Base-by-base conservation (phyloP, 2,888 invertebrate genomes). In the Carterocephalus palaemon region DNA sequence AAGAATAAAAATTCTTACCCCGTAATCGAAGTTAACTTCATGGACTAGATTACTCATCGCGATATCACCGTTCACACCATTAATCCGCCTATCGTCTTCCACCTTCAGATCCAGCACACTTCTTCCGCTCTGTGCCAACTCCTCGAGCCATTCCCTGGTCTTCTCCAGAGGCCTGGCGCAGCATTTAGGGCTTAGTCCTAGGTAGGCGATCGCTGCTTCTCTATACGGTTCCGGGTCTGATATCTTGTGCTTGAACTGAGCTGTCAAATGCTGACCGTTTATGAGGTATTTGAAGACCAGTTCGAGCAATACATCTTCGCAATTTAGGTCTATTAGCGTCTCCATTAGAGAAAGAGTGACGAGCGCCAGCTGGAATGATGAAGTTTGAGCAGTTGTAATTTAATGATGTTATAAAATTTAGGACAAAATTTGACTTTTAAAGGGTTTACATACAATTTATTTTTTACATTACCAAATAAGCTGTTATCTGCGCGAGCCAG, bases 241-340 rank as follows among this genome's bases (percentile, higher is more conserved):
- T 26, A 84, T 67, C 31, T 62, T 69, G 46, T 77, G 69, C 5
- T 75, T 66, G 24, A 75, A 72, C 5, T 71, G 54, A 1, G 70
- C 61, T 60, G 70, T 68, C 3, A 86, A 54, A 36, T 86, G 81
- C 34, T 77, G 74, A 0, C 87, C 87, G 46, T 67, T 73, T 1
- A 84, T 55, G 0, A 98, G 88, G 70, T 96, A 92, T 67, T 95
- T 95, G 67, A 95, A 92, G 32, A 97, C 90, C 34, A 98, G 85
- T 67, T 97, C 96, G 59, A 97, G 85, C 95, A 99, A 95, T 31
- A 98, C 91, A 75, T 99, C 99, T 78, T 99, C 99, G 80, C 97
- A 98, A 77, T 97, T 95, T 49, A 98, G 85, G 61, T 95, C 93
- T 38, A 98, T 89, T 48, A 99, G 86, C 0, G 97, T 96, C 71